Conservation (phyloP, 2,888 invertebrate genomes). For the Heliconius charithonia region DNA sequence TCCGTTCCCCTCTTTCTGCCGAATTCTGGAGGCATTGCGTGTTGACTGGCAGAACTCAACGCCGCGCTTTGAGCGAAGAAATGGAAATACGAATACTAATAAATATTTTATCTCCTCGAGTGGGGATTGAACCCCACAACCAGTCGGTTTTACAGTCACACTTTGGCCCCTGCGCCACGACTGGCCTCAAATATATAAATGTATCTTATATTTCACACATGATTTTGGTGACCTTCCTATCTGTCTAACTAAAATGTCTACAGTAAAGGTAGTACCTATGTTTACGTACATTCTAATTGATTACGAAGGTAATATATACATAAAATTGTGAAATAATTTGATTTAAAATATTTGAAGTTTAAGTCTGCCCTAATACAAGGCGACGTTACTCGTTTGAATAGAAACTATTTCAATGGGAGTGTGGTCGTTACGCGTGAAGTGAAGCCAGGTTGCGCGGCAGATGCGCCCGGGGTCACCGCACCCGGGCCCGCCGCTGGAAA, state of each 20-base stretch:
- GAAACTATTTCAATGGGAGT: conserved; percentile 57
- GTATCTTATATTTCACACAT: neutral
- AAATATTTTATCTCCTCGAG: too few relatives aligned
- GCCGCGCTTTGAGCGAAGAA: too few relatives aligned
- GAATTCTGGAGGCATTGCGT: too few relatives aligned
- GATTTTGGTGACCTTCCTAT: neutral
- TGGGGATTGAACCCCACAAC: too few relatives aligned
- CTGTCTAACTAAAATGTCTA: neutral
- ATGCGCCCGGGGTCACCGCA: conserved; percentile 75
- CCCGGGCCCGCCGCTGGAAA: conserved; percentile 68
- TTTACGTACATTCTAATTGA: neutral
- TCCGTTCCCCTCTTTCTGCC: too few relatives aligned
- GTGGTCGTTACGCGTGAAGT: conserved; percentile 64
- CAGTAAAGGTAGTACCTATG: neutral
- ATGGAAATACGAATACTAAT: too few relatives aligned
- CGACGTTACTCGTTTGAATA: conserved; percentile 36
- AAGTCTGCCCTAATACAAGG: conserved; percentile 27
- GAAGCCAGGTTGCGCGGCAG: conserved; percentile 66
- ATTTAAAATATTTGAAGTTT: conserved; percentile 5
- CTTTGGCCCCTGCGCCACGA: too few relatives aligned
- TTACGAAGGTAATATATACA: neutral
- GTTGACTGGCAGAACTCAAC: too few relatives aligned
- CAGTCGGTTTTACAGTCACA: too few relatives aligned
- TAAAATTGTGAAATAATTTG: neutral
- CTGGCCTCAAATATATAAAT: neutral